phyloP scores from a whole-genome alignment of 2,797 vertebrate genomes.

The Pangasius macronema region DNA sequence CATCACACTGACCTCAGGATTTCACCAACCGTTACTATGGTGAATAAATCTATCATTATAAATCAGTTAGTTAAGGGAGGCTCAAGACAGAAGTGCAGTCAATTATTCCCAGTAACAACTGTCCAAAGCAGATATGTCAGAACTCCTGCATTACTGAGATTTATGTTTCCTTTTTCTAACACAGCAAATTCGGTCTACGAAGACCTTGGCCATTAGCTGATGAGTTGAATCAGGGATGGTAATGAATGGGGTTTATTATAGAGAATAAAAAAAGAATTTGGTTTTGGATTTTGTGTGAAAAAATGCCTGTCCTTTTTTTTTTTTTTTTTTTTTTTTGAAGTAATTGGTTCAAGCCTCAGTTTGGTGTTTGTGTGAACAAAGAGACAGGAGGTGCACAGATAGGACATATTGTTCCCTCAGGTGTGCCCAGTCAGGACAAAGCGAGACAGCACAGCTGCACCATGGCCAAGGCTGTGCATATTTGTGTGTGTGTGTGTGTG shows the following conservation, averaged over 20 bases:
- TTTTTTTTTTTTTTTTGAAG: not conserved
- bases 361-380: not conserved
- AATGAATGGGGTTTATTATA: not conserved
- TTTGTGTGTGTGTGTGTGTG: constrained; percentile 10
- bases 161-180: not conserved
- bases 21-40: constrained; percentile 26
- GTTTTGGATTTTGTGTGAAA: not conserved
- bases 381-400: not conserved
- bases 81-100: not conserved
- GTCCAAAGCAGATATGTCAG: not conserved
- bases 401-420: not conserved
- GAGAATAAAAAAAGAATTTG: not conserved
- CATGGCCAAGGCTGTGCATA: not conserved
- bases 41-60: constrained; percentile 18
- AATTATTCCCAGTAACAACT: not conserved
- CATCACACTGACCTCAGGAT: constrained; percentile 19
- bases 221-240: not conserved
- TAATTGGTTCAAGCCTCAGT: not conserved
- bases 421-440: constrained; percentile 9
- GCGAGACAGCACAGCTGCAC: constrained; percentile 19
- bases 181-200: no score
- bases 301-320: not conserved
- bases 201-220: not conserved
- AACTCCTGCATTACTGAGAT: not conserved
- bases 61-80: not conserved